Percentiles rank a stretch among this genome's conserved stretches.
Conservation (phyloP, 2,888 invertebrate species). For the Perizoma flavofasciatum region DNA sequence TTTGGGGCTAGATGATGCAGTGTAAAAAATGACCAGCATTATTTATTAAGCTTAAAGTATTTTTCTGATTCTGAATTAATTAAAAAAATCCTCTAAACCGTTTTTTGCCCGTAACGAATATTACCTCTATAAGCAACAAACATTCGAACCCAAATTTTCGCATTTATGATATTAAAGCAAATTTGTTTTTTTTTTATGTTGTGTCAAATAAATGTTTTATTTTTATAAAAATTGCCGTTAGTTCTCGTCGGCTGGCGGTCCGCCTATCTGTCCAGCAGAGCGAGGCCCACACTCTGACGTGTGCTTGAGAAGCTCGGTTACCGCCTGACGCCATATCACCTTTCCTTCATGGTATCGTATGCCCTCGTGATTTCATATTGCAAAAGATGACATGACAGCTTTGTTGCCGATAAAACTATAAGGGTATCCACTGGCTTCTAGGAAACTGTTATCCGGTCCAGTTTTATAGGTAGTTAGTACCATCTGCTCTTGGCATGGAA, state of each 20-base stretch:
- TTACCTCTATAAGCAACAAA: too few species aligned
- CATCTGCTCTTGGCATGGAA: constrained; percentile 17
- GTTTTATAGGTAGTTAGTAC: background rate
- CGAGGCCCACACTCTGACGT: constrained; percentile 60
- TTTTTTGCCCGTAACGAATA: too few species aligned
- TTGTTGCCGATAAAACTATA: constrained; percentile 35
- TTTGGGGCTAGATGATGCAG: too few species aligned
- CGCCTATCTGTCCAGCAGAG: constrained; percentile 64
- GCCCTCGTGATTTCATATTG: constrained; percentile 51
- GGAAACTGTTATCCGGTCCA: constrained; percentile 26
- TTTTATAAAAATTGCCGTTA: background rate
- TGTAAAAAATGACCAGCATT: too few species aligned
- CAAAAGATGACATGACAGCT: constrained; percentile 45
- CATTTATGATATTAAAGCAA: background rate
- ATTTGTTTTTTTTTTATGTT: too few species aligned
- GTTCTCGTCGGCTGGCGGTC: constrained; percentile 45
- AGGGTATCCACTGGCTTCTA: constrained; percentile 38
- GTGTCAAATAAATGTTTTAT: background rate
- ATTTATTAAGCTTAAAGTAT: too few species aligned
- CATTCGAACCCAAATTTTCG: too few species aligned
- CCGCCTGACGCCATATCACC: constrained; percentile 67
- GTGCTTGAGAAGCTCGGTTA: constrained; percentile 64
- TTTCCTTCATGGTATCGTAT: constrained; percentile 47
- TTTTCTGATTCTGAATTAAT: too few species aligned
- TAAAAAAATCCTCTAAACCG: too few species aligned